phyloP scores from a whole-genome alignment of 2,797 vertebrate genomes.

The Eutrigla gurnardus region DNA sequence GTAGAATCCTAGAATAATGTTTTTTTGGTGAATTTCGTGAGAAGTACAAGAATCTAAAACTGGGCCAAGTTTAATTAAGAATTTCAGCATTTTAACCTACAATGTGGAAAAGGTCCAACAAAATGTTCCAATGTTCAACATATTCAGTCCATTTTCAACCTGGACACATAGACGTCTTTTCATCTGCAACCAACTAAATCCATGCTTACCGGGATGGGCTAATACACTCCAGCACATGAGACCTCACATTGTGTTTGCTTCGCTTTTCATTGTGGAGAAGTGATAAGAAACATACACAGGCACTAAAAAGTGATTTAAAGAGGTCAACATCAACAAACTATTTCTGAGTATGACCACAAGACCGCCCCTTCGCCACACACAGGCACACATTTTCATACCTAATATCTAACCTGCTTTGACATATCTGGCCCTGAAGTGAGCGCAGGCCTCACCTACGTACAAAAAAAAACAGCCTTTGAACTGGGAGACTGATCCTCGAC shows the following conservation, averaged over 20 bases:
- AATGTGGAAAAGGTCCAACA: background rate
- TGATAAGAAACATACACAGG: slow-evolving; percentile 56
- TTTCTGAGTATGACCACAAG: slow-evolving; percentile 41
- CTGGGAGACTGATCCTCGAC: slow-evolving; percentile 50
- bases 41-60: background rate
- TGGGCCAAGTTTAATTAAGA: background rate
- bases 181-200: background rate
- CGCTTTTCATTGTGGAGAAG: slow-evolving; percentile 12
- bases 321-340: slow-evolving; percentile 49
- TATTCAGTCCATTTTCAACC: background rate
- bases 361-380: slow-evolving; percentile 45
- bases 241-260: slow-evolving; percentile 50
- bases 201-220: background rate
- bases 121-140: background rate
- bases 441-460: slow-evolving; percentile 55
- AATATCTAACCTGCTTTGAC: slow-evolving; percentile 57
- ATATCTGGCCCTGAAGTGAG: slow-evolving; percentile 52
- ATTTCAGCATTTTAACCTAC: background rate
- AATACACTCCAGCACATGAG: background rate
- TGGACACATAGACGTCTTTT: slow-evolving; percentile 6
- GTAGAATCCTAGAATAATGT: background rate
- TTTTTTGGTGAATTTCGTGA: background rate
- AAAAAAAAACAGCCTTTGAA: slow-evolving; percentile 68
- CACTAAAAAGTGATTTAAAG: slow-evolving; percentile 56
- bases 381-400: slow-evolving; percentile 47